Evolutionary conservation across 35 echinoderm and acorn worm genomes (phyloP).

Genomic region (Apostichopus parvimensis): DNA sequence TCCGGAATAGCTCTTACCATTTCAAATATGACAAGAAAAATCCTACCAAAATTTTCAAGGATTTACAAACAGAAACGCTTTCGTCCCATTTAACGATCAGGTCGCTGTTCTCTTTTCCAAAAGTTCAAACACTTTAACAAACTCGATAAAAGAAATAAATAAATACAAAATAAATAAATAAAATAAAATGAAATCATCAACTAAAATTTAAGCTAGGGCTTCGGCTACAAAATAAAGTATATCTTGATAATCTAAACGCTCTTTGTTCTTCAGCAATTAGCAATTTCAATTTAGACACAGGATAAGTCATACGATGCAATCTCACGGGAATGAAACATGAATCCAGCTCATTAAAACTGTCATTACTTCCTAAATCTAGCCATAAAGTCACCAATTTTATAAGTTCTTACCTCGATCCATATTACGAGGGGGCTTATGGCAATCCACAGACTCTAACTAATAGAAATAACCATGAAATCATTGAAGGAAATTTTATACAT

Average conservation of each 20-base stretch:
- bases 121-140: neutral
- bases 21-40: no score
- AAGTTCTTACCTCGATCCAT: neutral
- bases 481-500: constrained; percentile 2
- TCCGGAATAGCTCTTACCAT: no score
- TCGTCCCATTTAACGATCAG: neutral
- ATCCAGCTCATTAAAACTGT: constrained; percentile 14
- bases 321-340: neutral
- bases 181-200: neutral
- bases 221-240: neutral
- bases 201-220: no score
- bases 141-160: neutral
- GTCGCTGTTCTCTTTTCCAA: neutral
- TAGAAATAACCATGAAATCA: neutral
- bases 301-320: neutral
- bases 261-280: neutral
- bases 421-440: neutral
- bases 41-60: no score
- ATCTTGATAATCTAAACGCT: neutral
- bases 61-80: no score
- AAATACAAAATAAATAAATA: neutral
- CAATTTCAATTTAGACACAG: neutral
- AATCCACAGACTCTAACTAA: neutral
- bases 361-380: constrained; percentile 4
- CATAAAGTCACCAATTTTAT: neutral